Conservation (phyloP, 2,888 invertebrate species). For the Micropterix aruncella region DNA sequence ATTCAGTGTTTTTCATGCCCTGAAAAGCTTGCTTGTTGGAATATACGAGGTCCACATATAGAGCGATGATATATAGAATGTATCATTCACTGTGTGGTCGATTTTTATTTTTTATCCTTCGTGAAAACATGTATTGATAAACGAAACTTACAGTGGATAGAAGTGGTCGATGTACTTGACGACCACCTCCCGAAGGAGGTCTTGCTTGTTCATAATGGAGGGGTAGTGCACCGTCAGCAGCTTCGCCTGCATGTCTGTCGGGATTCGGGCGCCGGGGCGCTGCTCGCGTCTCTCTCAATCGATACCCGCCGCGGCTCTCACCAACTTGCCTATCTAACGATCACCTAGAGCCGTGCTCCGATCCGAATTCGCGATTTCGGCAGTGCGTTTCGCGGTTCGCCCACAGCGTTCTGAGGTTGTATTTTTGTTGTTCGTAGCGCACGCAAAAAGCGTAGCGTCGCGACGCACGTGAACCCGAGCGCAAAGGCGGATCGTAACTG, state of each 20-base stretch:
- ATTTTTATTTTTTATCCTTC: too few species aligned
- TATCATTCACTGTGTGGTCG: neutral
- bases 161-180: conserved; percentile 60
- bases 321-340: too few species aligned
- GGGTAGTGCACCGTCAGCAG: conserved; percentile 47
- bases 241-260: conserved; percentile 36
- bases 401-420: too few species aligned
- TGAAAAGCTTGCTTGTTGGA: neutral
- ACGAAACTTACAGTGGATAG: conserved; percentile 53
- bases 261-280: conserved; percentile 1
- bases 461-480: conserved; percentile 22
- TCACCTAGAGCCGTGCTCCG: too few species aligned
- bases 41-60: neutral
- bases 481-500: conserved; percentile 26
- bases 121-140: too few species aligned
- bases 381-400: too few species aligned
- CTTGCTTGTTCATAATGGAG: conserved; percentile 50
- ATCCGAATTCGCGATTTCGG: too few species aligned
- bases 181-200: conserved; percentile 52
- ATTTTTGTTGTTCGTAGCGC: too few species aligned
- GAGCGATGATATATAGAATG: neutral
- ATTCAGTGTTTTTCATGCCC: too few species aligned
- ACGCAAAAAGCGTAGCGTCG: conserved; percentile 23
- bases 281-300: neutral
- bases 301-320: neutral